These are phyloP conservation scores for Dreissena polymorpha DNA, from an alignment of 1,140 invertebrate genomes.

Conservation along the genomic window DNA sequence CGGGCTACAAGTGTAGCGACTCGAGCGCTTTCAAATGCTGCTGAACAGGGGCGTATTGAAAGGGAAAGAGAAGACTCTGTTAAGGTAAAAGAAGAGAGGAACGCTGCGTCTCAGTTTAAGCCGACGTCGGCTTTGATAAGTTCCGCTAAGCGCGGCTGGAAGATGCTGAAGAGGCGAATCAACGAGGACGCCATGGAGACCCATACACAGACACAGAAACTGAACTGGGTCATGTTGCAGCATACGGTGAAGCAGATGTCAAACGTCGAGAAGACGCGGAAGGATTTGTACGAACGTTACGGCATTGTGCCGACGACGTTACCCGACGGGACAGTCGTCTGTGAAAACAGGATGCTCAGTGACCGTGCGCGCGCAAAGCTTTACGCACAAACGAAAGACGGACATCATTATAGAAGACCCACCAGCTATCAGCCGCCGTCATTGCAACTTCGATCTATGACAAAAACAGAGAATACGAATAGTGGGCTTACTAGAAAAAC, in stretches of 20 bases:
- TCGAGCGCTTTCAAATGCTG: conserved; percentile 19
- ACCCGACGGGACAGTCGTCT: conserved; percentile 50
- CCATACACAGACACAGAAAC: conserved; percentile 32
- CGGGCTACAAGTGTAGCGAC: conserved; percentile 30
- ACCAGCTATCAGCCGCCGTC: conserved; percentile 10
- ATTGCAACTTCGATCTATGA: not conserved
- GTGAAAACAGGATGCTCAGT: conserved; percentile 65
- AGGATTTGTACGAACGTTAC: conserved; percentile 65
- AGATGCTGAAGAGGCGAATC: conserved; percentile 52
- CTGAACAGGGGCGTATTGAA: not conserved
- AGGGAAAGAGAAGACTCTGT: conserved; percentile 11
- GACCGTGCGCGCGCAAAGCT: conserved; percentile 44
- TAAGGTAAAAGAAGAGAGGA: not conserved
- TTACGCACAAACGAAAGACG: not conserved
- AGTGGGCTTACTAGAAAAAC: too few species aligned
- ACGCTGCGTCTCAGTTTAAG: not conserved
- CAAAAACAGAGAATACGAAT: not conserved
- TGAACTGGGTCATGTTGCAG: conserved; percentile 58
- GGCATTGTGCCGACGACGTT: conserved; percentile 60
- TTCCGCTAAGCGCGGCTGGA: conserved; percentile 60
- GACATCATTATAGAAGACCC: not conserved
- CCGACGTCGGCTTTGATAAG: conserved; percentile 27
- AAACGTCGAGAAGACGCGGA: conserved; percentile 57
- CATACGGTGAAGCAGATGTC: conserved; percentile 53
- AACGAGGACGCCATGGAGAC: conserved; percentile 48